A percentile compares a stretch with the other conserved stretches of the same genome.
These are phyloP conservation scores for Phoxinus phoxinus DNA, from an alignment of 2,113 vertebrate genomes.

Conservation along the genomic window DNA sequence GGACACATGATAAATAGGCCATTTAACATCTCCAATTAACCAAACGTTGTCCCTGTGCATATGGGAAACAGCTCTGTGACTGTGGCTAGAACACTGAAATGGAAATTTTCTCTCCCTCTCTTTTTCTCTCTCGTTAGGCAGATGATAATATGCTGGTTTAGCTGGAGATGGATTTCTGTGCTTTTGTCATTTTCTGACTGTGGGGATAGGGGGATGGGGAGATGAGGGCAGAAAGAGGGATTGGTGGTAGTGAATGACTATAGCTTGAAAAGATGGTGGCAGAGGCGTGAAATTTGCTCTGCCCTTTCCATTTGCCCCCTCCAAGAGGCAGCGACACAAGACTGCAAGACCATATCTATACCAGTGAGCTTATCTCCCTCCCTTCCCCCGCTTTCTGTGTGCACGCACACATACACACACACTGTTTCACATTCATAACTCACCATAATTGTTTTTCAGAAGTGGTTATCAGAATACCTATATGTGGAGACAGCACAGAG, in stretches of 20 bases:
- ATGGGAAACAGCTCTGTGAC: conserved; percentile 36
- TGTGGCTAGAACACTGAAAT: conserved; percentile 21
- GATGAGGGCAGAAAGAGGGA: conserved; percentile 33
- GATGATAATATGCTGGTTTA: conserved; percentile 54
- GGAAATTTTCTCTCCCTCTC: not conserved
- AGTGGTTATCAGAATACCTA: conserved; percentile 16
- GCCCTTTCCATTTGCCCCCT: conserved; percentile 57
- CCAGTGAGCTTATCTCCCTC: conserved; percentile 37
- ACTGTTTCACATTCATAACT: conserved; percentile 62
- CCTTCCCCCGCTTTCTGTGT: conserved; percentile 5
- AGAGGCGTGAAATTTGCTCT: conserved; percentile 78
- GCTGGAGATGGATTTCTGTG: conserved; percentile 62
- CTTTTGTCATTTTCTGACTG: conserved; percentile 53
- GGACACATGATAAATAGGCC: conserved; percentile 66
- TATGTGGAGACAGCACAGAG: conserved; percentile 12
- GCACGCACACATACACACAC: conserved; percentile 14
- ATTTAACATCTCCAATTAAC: conserved; percentile 66
- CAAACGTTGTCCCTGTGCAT: conserved; percentile 24
- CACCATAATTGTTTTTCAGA: conserved; percentile 69
- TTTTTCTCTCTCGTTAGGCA: conserved; percentile 40
- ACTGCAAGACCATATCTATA: conserved; percentile 22
- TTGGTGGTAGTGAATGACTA: conserved; percentile 56
- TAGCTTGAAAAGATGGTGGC: conserved; percentile 71
- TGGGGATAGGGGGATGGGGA: conserved; percentile 48
- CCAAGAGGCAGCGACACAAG: conserved; percentile 3